Evolutionary conservation across 30 jellyfish, hydroid and myxozoan genomes (phyloP), one percentile per base, ranked within the genome.

Genomic region (Kudoa iwatai): DNA sequence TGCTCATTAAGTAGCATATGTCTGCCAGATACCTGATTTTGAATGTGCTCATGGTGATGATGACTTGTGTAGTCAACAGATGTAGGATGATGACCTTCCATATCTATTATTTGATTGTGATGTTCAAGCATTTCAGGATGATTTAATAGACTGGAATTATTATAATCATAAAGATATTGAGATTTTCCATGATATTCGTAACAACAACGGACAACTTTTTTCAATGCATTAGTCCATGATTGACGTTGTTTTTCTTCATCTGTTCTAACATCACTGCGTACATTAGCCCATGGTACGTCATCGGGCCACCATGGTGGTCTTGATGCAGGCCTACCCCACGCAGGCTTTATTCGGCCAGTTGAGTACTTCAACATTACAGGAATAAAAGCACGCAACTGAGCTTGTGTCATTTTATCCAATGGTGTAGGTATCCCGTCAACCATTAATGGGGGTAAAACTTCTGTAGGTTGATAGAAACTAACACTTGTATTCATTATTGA

Each of bases 271-370:
- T 71, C 93, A 51, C 93, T 71, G 24, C 93, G 44, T 3, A 71
- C 93, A 36, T 71, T 71, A 3, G 93, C 93, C 93, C 93, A 71
- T 0, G 93, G 93, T 17, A 71, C 93, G 31, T 71, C 93, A 9
- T 57, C 84, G 9, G 93, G 93, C 93, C 93, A 71, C 93, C 93
- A 71, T 0, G 93, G 82, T 18, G 93, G 93, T 19, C 84, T 54
- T 17, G 93, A 55, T 26, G 56, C 51, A 32, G 62, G 84, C 22
- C 64, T 81, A 1, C 93, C 93, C 93, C 93, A 71, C 4, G 87
- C 93, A 12, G 93, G 93, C 59, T 71, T 71, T 9, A 86, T 86
- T 16, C 93, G 53, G 7, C 87, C 87, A 2, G 93, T 71, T 17
- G 93, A 71, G 44, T 71, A 71, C 33, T 71, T 71, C 43, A 71